Conservation (phyloP, 1,140 invertebrate genomes). For the Helicorthomorpha holstii region DNA sequence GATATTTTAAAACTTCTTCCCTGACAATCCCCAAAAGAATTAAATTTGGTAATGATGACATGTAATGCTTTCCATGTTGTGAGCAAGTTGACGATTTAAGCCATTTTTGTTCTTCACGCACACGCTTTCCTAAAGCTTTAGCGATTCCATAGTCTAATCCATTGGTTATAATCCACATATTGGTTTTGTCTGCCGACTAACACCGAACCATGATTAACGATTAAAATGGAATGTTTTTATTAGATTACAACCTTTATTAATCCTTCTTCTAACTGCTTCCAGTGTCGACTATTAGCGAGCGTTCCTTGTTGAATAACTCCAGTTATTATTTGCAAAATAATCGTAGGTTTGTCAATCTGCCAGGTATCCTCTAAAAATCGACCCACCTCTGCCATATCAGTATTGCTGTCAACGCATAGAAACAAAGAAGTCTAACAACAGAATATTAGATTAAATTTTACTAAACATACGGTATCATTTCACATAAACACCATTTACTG, state of each 20-base stretch:
- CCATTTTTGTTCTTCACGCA: conserved; percentile 17
- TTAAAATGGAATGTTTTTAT: not conserved
- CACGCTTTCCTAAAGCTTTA: conserved; percentile 25
- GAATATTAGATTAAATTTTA: too few species aligned
- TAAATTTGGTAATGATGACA: conserved; percentile 2
- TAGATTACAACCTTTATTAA: conserved; percentile 15
- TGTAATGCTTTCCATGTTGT: conserved; percentile 12
- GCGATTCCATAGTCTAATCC: conserved; percentile 23
- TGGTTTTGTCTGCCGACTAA: conserved; percentile 24
- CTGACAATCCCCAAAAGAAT: conserved; percentile 2
- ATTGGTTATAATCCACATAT: conserved; percentile 30
- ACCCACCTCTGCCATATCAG: not conserved
- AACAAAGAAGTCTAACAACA: too few species aligned
- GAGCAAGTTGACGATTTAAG: conserved; percentile 12
- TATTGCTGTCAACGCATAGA: not conserved
- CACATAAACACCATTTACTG: too few species aligned
- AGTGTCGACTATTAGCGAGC: conserved; percentile 13
- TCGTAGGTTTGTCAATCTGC: conserved; percentile 12
- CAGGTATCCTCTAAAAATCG: not conserved
- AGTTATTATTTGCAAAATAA: conserved; percentile 16
- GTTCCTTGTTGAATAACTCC: conserved; percentile 11
- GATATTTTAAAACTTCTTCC: not conserved
- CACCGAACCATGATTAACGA: not conserved
- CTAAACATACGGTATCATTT: too few species aligned
- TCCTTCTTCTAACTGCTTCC: conserved; percentile 15